These are phyloP conservation scores for human (Homo sapiens) DNA, from an alignment of 2,113 vertebrate genomes.

Conservation along the genomic window GRCh38 chr16:73002501-73003000, in stretches of 20 bases:
- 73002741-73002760: slow-evolving; percentile 34
- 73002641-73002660: slow-evolving; percentile 32
- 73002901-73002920: neutral
- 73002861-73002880: neutral
- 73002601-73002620: neutral
- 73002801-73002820: neutral
- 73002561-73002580: neutral
- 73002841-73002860: neutral
- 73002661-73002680: slow-evolving; percentile 67
- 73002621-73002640: slow-evolving; percentile 33
- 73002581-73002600: neutral
- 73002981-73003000: slow-evolving; percentile 1
- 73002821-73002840: neutral
- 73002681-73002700: slow-evolving; percentile 65
- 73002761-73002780: slow-evolving; percentile 28
- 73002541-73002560: neutral
- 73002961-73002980: neutral
- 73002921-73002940: neutral
- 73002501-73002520: neutral
- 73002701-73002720: slow-evolving; percentile 30
- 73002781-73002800: slow-evolving; percentile 10
- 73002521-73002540: neutral
- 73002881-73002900: neutral
- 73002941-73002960: neutral
- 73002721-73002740: slow-evolving; percentile 50